These are phyloP conservation scores for Porites lutea DNA, from an alignment of 64 coral and sea anemone species.

Conservation along the genomic window DNA sequence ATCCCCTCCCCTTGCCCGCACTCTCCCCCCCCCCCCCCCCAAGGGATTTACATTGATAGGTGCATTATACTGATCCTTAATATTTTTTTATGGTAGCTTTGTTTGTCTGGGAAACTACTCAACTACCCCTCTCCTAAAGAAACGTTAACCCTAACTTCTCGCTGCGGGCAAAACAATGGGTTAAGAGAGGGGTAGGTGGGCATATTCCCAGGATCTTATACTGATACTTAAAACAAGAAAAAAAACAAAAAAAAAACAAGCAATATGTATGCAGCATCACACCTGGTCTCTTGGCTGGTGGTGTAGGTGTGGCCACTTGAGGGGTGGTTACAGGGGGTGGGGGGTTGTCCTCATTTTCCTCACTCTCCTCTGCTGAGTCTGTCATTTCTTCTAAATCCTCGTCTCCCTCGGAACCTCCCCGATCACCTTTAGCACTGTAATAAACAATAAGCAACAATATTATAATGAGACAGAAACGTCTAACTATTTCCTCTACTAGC, in stretches of 20 bases:
- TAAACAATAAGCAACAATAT: background rate
- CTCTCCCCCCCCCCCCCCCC: too few relatives aligned
- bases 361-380: constrained; percentile 90
- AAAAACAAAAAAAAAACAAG: background rate
- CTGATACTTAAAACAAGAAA: background rate
- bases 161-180: too few relatives aligned
- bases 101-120: too few relatives aligned
- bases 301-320: background rate
- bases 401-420: constrained; percentile 54
- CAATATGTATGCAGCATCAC: background rate
- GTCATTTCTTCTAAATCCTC: constrained; percentile 59
- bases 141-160: too few relatives aligned
- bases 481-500: too few relatives aligned
- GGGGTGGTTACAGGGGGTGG: background rate
- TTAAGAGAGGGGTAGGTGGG: too few relatives aligned
- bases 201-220: too few relatives aligned
- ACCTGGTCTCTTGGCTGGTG: constrained; percentile 22
- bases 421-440: constrained; percentile 32
- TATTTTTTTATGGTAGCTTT: too few relatives aligned
- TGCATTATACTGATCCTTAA: too few relatives aligned
- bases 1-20: too few relatives aligned
- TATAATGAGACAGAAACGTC: background rate
- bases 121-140: too few relatives aligned
- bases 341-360: constrained; percentile 64
- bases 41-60: too few relatives aligned